These are phyloP conservation scores for Metridium senile DNA, from an alignment of 92 coral and sea anemone genomes.

Conservation along the genomic window DNA sequence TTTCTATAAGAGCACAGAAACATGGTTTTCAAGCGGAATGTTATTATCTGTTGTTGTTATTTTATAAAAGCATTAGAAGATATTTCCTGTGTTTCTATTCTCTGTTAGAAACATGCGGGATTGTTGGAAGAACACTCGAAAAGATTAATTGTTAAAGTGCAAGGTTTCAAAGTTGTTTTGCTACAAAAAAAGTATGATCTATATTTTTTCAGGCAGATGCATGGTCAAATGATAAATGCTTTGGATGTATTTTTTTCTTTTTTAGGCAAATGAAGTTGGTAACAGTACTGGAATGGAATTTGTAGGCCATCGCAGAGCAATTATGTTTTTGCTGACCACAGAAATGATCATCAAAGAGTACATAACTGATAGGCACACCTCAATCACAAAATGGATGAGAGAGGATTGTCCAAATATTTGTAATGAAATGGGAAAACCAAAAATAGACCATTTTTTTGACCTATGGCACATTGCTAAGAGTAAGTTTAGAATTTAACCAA, in stretches of 20 bases:
- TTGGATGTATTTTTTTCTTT: slow-evolving; percentile 3
- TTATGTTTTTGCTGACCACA: slow-evolving; percentile 53
- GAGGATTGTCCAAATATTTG: slow-evolving; percentile 62
- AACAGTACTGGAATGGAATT: slow-evolving; percentile 67
- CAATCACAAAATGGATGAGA: slow-evolving; percentile 75
- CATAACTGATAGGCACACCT: slow-evolving; percentile 55
- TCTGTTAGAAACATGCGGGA: too few species aligned
- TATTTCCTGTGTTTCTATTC: too few species aligned
- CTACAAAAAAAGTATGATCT: too few species aligned
- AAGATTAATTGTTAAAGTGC: too few species aligned
- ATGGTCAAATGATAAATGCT: too few species aligned
- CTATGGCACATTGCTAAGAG: slow-evolving; percentile 82
- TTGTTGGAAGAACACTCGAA: too few species aligned
- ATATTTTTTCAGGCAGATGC: too few species aligned
- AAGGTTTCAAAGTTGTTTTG: too few species aligned
- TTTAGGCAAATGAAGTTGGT: slow-evolving; percentile 64
- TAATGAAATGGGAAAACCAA: slow-evolving; percentile 61
- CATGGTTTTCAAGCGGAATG: too few species aligned
- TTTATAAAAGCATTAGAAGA: too few species aligned
- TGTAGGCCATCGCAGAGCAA: slow-evolving; percentile 57
- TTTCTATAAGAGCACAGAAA: too few species aligned
- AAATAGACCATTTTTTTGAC: slow-evolving; percentile 67
- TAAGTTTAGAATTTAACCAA: slow-evolving; percentile 23
- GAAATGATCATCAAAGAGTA: slow-evolving; percentile 60
- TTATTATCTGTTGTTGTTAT: too few species aligned